Evolutionary conservation across 2,888 invertebrate species (phyloP), one percentile per base, ranked within the genome.

Genomic region (Drosophila atripex): DNA sequence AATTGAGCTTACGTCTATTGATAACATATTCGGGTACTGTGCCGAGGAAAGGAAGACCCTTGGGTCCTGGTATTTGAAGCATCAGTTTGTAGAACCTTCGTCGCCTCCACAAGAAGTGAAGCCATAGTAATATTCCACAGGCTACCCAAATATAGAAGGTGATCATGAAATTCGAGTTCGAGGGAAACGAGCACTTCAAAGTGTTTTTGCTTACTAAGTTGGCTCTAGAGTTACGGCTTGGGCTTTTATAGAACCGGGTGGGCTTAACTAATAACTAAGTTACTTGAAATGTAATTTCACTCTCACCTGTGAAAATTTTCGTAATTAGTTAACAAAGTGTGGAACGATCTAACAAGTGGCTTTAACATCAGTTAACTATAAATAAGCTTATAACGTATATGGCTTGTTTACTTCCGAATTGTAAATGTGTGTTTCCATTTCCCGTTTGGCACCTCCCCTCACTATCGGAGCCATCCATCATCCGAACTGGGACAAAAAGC

Each of bases 21-120:
- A 35, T 11, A 1, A 59, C 35, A 35, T 35, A 35, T 35, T 9
- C 6, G 23, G 55, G 39, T 85, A 68, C 21, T 77, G 78, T 63
- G 43, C 89, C 89, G n/a, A 89, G 9, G 2, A 88, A 30, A 0
- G 88, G 89, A 61, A 74, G 79, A 30, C 88, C 89, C 18, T 69
- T 7, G 0, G 86, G 84, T 21, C 89, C 89, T 12, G 83, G 75
- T 18, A 89, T 53, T 72, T 82, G 75, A 2, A 76, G 60, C 39
- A 75, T 76, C 21, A 89, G 46, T 16, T 57, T 51, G 51, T 89
- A 89, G 51, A 77, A 86, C 28, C 78, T 80, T 35, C 89, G 72
- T 1, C 89, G 80, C 7, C 74, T 74, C 89, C 89, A 89, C 1
- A 89, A 51, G 35, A 87, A 68, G 47, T 75, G 78, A 18, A 86